phyloP scores from a whole-genome alignment of 2,888 invertebrate genomes.

The Drosophila mulleri region DNA sequence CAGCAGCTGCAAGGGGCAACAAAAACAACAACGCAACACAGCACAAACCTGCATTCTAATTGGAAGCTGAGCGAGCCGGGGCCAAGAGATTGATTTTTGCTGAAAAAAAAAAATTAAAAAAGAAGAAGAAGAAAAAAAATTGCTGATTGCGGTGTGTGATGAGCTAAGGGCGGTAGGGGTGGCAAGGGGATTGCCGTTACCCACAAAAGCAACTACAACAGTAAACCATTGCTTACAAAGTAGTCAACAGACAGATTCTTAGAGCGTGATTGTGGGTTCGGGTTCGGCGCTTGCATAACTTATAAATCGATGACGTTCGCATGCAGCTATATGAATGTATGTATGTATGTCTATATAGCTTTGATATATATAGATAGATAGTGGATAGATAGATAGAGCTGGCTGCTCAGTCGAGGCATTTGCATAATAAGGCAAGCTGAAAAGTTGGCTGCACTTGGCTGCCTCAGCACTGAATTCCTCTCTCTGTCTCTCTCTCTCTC shows the following conservation, averaged over 20 bases:
- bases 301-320: conserved; percentile 78
- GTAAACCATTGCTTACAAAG: conserved; percentile 74
- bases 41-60: conserved; percentile 36
- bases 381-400: conserved; percentile 2
- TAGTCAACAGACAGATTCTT: conserved; percentile 56
- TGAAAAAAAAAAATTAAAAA: conserved; percentile 14
- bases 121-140: conserved; percentile 21
- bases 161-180: conserved; percentile 28
- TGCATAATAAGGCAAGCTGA: conserved; percentile 74
- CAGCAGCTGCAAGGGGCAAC: conserved; percentile 19
- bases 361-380: conserved; percentile 5
- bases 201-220: conserved; percentile 44
- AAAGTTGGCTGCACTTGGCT: conserved; percentile 64
- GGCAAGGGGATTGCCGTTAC: background rate
- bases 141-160: conserved; percentile 67
- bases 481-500: background rate
- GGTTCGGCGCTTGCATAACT: conserved; percentile 68
- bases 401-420: conserved; percentile 53
- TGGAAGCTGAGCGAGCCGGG: conserved; percentile 36
- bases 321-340: conserved; percentile 44
- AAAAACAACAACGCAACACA: background rate
- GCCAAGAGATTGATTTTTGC: conserved; percentile 47
- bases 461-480: conserved; percentile 6
- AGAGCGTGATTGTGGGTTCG: conserved; percentile 19
- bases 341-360: background rate